phyloP scores from a whole-genome alignment of 2,113 vertebrate genomes.

The Spizaetus ornatus region DNA sequence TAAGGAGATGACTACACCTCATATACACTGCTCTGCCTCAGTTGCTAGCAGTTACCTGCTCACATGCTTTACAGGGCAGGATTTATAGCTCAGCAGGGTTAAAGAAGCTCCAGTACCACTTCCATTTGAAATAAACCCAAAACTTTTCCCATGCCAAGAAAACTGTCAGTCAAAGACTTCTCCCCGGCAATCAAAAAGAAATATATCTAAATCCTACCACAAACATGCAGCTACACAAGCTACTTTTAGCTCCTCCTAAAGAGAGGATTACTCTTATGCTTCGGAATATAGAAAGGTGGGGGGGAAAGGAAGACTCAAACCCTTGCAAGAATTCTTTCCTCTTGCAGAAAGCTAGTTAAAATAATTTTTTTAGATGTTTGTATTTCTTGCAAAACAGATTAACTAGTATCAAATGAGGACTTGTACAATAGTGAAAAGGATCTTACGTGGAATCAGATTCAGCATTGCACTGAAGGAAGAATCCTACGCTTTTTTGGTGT shows the following conservation, averaged over 20 bases:
- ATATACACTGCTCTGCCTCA: background rate
- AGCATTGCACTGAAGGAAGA: conserved; percentile 98
- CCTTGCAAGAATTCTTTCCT: background rate
- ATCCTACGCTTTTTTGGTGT: conserved; percentile 97
- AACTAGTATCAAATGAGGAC: background rate
- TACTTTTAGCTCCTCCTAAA: background rate
- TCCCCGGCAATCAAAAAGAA: background rate
- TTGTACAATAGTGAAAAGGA: conserved; percentile 7
- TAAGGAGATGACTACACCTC: background rate
- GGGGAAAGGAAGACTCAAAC: background rate
- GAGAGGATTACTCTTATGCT: background rate
- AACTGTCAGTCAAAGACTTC: background rate
- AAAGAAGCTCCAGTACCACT: background rate
- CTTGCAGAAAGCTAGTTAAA: background rate
- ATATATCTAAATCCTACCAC: background rate
- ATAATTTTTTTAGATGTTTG: background rate
- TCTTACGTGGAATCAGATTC: conserved; percentile 99
- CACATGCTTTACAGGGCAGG: background rate
- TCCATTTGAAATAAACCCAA: background rate
- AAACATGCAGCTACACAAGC: background rate
- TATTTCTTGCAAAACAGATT: background rate
- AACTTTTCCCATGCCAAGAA: background rate
- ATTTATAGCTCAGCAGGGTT: background rate
- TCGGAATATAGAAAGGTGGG: background rate
- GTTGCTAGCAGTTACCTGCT: background rate